Base-by-base conservation (phyloP, 2,113 vertebrate genomes). In the Guaruba guarouba region DNA sequence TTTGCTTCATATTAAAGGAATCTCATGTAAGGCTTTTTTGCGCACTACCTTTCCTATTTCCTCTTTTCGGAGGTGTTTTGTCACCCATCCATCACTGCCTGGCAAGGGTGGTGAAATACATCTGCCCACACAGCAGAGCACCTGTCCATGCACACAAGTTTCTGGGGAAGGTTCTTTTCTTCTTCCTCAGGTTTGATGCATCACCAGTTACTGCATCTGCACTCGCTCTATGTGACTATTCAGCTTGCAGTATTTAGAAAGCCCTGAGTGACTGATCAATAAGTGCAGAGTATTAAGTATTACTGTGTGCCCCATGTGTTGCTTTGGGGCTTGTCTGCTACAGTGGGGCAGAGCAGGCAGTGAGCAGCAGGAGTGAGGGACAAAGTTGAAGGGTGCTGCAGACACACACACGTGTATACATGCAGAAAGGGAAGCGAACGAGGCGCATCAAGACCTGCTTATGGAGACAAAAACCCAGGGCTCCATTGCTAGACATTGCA, bases 331-430 rank as follows among this genome's bases (percentile, higher is more conserved):
- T 92, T 29, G 59, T 10, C 49, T 82, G 67, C 61, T 4, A 3
- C 59, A 14, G 43, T 4, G 27, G 51, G 22, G 33, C 64, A 39
- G 55, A 28, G 55, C 24, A 22, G 39, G 46, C 16, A 44, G 46
- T 5, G 1, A 7, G 52, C 46, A 18, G 31, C 5, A 41, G 52
- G 31, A 46, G 55, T 3, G 2, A 44, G 77, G 83, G 37, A 11
- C 46, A 25, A 79, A 74, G 66, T 17, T 67, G 67, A 23, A 37
- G 23, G 5, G 2, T 33, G 49, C 51, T 63, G 76, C 77, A 57
- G 57, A 19, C 17, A 17, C n/a, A 35, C 39, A 20, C 29, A 7
- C 22, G 8, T 5, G 8, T 3, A 11, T 31, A 52, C 0, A 0
- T 0, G 16, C 0, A 1, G 35, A n/a, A 29, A 22, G 13, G 25